Base-by-base conservation (phyloP, 2,113 vertebrate genomes). In the Anhinga rufa region DNA sequence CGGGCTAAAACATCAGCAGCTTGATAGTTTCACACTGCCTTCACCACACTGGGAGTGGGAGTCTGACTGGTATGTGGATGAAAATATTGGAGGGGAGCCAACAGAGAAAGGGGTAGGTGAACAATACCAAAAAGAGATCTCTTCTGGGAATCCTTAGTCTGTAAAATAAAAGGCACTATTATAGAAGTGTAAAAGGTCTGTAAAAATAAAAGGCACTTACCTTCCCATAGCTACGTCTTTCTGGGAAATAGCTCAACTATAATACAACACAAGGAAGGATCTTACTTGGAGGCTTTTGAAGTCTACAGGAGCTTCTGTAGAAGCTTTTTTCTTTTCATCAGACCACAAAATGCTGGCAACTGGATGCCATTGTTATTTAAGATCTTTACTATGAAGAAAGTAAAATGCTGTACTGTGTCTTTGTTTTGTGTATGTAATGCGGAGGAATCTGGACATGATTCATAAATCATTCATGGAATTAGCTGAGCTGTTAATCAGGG, bases 21-120 rank as follows among this genome's bases (percentile, higher is more conserved):
- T 99, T 46, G 98, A 98, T 64, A 96, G 97, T 92, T 99, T 99
- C 95, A 96, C 61, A 20, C 98, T 99, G 79, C 98, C 99, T 28
- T 99, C 99, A 1, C 97, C 96, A 29, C 99, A 99, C 97, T 99
- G 99, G 99, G 99, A 99, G 95, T 99, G 99, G 99, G 99, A 99
- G 86, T 98, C 98, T 6, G 99, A 99, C 98, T 99, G 99, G 99
- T 98, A 99, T 58, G 98, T 98, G 96, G 99, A 99, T 96, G 99
- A 99, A 97, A 99, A 99, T 97, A 99, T 99, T 95, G 99, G 98
- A 96, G 99, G 99, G 86, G 99, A 99, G 65, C 98, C 99, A 97
- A 99, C 99, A 52, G 99, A 99, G 95, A 99, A 99, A 98, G 99
- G 97, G 98, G 99, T 99, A 98, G 98, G 98, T 98, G 93, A 96